Base-by-base conservation (phyloP, 2,888 invertebrate genomes). In the Trissonchulus sp. region DNA sequence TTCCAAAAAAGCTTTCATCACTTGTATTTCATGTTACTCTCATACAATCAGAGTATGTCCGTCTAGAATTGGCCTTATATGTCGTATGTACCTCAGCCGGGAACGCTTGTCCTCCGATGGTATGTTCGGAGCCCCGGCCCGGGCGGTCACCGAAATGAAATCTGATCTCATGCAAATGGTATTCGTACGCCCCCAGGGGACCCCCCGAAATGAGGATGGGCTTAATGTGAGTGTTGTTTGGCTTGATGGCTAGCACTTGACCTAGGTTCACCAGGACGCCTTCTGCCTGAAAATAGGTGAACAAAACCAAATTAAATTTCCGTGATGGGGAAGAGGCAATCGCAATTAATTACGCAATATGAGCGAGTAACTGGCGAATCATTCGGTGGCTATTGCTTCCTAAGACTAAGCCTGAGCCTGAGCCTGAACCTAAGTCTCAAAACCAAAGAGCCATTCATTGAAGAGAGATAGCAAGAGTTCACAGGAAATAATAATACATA, bases 71-170 rank as follows among this genome's bases (percentile, higher is more conserved):
- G n/a, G n/a, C n/a, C n/a, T n/a, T n/a, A n/a, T n/a, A n/a, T n/a
- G n/a, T n/a, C n/a, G n/a, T n/a, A n/a, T 48, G 89, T 87, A 98
- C 97, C 91, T 99, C 98, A 74, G 96, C 96, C 8, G 98, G 97
- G 87, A 98, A 99, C 75, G 93, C 90, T 84, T 94, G 92, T 79
- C 95, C 94, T 84, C 94, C 94, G 83, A 98, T 93, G 76, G 93
- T 93, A 86, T 99, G 98, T 85, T 99, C 98, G 23, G 97, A 97
- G 34, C 98, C 98, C 81, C 91, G 90, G 84, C 92, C 91, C 87
- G 96, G 94, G 83, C 91, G 90, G 79, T 92, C 91, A 76, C 95
- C 95, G 84, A 94, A 96, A 86, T 95, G 95, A 23, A 75, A 60
- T 28, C 35, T 2, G 2, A 75, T 30, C 15, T 75, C 23, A 30